A percentile compares a stretch with the other conserved stretches of the same genome.
Conservation (phyloP, 2,797 vertebrate species). For the Leuciscus waleckii region DNA sequence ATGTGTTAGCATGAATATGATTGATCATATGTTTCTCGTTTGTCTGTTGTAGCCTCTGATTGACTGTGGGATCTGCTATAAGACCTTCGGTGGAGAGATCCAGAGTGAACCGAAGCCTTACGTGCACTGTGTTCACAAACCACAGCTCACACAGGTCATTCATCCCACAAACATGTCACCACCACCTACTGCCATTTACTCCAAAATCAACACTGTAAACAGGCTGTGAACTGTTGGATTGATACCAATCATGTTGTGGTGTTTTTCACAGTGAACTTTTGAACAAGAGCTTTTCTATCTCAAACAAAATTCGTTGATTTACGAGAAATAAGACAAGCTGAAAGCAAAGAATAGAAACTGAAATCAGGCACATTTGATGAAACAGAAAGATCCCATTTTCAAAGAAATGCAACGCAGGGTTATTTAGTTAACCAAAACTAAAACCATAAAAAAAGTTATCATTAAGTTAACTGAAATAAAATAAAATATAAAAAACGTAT, state of each 20-base stretch:
- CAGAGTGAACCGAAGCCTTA: constrained; percentile 73
- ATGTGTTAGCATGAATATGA: not conserved
- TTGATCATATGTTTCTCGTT: not conserved
- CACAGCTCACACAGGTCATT: constrained; percentile 42
- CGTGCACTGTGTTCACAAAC: constrained; percentile 68
- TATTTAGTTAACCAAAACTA: not conserved
- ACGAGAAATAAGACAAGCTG: not conserved
- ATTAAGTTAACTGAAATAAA: not conserved
- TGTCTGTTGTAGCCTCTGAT: constrained; percentile 71
- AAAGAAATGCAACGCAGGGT: not conserved
- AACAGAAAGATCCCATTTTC: not conserved
- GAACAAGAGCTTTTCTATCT: not conserved
- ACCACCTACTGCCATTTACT: not conserved
- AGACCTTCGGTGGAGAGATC: constrained; percentile 66
- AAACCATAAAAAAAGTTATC: not conserved
- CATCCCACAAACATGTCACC: not conserved
- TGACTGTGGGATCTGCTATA: constrained; percentile 75
- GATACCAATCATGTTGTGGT: not conserved
- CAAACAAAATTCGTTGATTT: too few species aligned
- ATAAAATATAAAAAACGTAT: not conserved
- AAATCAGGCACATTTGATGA: constrained; percentile 1
- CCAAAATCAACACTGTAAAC: not conserved
- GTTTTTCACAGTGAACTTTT: not conserved
- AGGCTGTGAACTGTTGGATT: not conserved
- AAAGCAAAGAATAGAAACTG: not conserved